Evolutionary conservation across 2,113 vertebrate species (phyloP), one percentile per base, ranked within the genome.

Genomic region (Mola mola): DNA sequence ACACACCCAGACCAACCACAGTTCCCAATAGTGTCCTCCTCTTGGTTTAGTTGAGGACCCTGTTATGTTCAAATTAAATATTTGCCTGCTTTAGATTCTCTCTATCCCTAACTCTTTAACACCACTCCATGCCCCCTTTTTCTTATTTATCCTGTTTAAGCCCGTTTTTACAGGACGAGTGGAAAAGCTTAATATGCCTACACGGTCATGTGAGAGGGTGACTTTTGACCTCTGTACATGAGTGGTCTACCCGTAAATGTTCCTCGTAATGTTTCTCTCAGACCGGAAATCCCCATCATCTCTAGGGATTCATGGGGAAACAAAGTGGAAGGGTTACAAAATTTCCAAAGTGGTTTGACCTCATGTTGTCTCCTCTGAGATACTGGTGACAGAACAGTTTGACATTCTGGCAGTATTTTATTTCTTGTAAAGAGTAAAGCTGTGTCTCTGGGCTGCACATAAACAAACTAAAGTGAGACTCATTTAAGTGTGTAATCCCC

Each of bases 91-190:
- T 63, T 77, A 41, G 47, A 72, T 80, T 83, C 74, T 66, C 42
- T 84, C 60, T 75, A 41, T 44, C 71, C 78, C 82, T 77, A 67
- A 71, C 66, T 78, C 60, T 72, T 67, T 53, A 75, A 76, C 73
- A 29, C 37, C n/a, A 71, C 16, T 40, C 55, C 46, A 42, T 49
- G 42, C 24, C 38, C 55, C 34, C 26, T 1, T 26, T 47, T 15
- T 55, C 19, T 41, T 66, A 21, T 29, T 49, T 65, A 52, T 50
- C 6, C 41, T 11, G 28, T n/a, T 43, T 62, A 24, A 24, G 19
- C 7, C 42, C 11, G 33, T 17, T 42, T 61, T 74, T 37, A 40
- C 49, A 64, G 8, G 5, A 22, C 3, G 16, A 29, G 49, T 61
- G 53, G 67, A 67, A 52, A 75, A 53, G 37, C 78, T 44, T 38